Conservation (phyloP, 1,140 invertebrate genomes). For the Leptoteleia sp. region DNA sequence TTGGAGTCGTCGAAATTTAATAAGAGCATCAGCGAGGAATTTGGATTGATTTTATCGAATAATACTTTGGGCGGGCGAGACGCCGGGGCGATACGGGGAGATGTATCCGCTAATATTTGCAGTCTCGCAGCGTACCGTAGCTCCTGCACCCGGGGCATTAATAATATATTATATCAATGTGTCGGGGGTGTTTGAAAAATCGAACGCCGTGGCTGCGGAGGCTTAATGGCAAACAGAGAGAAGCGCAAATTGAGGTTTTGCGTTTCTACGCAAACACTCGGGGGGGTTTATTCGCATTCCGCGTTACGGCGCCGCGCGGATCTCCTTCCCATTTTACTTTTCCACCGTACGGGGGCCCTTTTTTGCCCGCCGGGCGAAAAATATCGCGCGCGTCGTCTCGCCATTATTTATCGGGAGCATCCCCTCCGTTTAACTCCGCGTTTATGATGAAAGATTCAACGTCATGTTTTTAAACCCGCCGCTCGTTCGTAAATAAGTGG, state of each 20-base stretch:
- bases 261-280: constrained; percentile 80
- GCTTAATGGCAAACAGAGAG: constrained; percentile 71
- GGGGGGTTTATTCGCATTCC: constrained; percentile 63
- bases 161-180: constrained; percentile 81
- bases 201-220: constrained; percentile 58
- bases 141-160: constrained; percentile 78
- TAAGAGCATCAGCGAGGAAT: too few species aligned
- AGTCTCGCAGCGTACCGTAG: constrained; percentile 74
- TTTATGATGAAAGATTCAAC: constrained; percentile 51
- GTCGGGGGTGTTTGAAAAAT: constrained; percentile 77
- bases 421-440: constrained; percentile 38
- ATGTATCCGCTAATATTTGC: constrained; percentile 76
- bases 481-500: constrained; percentile 28
- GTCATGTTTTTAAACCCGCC: constrained; percentile 31
- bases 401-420: constrained; percentile 48
- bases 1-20: too few species aligned
- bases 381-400: constrained; percentile 69
- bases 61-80: constrained; percentile 12
- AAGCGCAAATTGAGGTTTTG: constrained; percentile 75
- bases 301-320: constrained; percentile 27
- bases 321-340: constrained; percentile 63
- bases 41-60: constrained; percentile 13
- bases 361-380: constrained; percentile 68
- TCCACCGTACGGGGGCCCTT: constrained; percentile 48
- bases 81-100: constrained; percentile 12